A percentile compares a stretch with the other conserved stretches of the same genome.
These are phyloP conservation scores for Cyclina sinensis DNA, from an alignment of 1,140 invertebrate species.

Conservation along the genomic window DNA sequence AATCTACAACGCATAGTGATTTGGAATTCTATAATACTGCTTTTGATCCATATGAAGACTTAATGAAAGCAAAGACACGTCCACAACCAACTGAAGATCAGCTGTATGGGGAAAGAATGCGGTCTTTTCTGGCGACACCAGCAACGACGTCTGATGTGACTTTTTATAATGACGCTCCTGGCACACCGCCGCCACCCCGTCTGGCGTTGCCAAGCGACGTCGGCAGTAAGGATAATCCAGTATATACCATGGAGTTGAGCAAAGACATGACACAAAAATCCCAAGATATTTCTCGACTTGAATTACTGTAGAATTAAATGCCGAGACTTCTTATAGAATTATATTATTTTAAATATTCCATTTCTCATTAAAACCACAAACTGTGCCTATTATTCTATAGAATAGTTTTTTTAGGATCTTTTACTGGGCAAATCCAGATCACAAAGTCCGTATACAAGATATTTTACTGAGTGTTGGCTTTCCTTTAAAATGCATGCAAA, in stretches of 20 bases:
- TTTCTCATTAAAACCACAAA: too few relatives aligned
- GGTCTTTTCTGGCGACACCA: constrained; percentile 1
- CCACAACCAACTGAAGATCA: neutral
- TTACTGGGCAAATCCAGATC: too few relatives aligned
- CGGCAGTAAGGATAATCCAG: neutral
- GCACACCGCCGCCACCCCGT: constrained; percentile 30
- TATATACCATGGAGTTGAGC: constrained; percentile 7
- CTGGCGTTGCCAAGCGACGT: constrained; percentile 1
- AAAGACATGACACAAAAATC: neutral
- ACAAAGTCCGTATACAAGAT: too few relatives aligned
- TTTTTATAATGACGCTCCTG: neutral
- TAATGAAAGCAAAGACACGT: neutral
- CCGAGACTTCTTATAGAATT: too few relatives aligned
- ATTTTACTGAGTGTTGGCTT: too few relatives aligned
- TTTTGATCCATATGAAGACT: neutral
- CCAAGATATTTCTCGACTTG: neutral
- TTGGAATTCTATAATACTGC: neutral
- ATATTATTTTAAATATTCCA: too few relatives aligned
- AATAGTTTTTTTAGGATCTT: too few relatives aligned
- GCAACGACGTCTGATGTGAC: neutral
- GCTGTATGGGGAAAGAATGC: constrained; percentile 29
- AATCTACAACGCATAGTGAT: neutral
- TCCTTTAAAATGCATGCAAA: too few relatives aligned
- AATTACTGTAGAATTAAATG: constrained; percentile 36
- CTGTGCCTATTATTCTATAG: too few relatives aligned